phyloP scores from a whole-genome alignment of 1,140 invertebrate genomes.

The Palaemon carinicauda region DNA sequence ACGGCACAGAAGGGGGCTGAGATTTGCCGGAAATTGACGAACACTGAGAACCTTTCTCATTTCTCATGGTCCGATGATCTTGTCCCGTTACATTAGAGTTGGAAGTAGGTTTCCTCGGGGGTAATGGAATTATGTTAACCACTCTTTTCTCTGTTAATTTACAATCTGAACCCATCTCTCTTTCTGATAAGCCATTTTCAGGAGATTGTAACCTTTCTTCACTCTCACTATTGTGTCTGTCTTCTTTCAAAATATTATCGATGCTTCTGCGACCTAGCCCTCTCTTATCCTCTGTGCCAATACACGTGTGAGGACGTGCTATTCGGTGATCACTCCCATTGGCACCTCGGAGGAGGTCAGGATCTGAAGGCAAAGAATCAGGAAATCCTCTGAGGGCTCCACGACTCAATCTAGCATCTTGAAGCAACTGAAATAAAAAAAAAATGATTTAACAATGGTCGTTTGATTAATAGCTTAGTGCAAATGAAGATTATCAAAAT shows the following conservation, averaged over 20 bases:
- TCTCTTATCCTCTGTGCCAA: constrained; percentile 43
- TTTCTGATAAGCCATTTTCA: not conserved
- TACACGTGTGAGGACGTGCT: constrained; percentile 40
- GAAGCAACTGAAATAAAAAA: not conserved
- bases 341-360: constrained; percentile 7
- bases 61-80: not conserved
- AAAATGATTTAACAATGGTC: not conserved
- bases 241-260: not conserved
- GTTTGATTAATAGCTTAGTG: no score
- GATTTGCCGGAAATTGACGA: not conserved
- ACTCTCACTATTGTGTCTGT: not conserved
- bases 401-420: constrained; percentile 16
- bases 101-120: constrained; percentile 68
- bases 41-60: not conserved
- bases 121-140: constrained; percentile 40
- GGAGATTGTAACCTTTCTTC: not conserved
- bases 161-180: not conserved
- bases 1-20: not conserved
- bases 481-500: no score
- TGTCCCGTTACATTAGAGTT: not conserved
- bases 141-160: constrained; percentile 15
- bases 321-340: constrained; percentile 3
- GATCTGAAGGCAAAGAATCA: constrained; percentile 17
- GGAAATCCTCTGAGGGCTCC: not conserved
- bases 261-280: not conserved